These are phyloP conservation scores for Anagyrus pseudococci DNA, from an alignment of 2,888 invertebrate species.

Conservation along the genomic window DNA sequence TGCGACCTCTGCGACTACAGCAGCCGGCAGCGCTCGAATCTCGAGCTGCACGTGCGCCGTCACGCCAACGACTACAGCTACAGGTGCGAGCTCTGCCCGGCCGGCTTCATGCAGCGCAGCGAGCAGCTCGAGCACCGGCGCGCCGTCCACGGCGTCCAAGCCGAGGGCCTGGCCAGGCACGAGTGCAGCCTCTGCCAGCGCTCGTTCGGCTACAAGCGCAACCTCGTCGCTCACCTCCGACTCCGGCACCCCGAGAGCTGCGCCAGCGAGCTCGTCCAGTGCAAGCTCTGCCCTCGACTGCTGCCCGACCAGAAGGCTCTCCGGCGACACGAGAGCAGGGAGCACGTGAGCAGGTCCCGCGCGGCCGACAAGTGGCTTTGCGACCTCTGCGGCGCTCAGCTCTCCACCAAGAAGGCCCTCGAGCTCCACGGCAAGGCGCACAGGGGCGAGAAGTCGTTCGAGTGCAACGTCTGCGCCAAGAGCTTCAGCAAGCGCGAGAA, in stretches of 20 bases:
- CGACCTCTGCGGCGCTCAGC: conserved; percentile 50
- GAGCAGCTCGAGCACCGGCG: conserved; percentile 53
- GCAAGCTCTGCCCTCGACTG: conserved; percentile 46
- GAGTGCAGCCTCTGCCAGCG: conserved; percentile 51
- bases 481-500: conserved; percentile 58
- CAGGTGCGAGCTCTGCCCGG: conserved; percentile 49
- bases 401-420: conserved; percentile 47
- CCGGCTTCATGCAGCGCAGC: conserved; percentile 48
- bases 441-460: conserved; percentile 45
- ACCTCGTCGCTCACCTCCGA: conserved; percentile 50
- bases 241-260: conserved; percentile 44
- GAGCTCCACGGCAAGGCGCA: conserved; percentile 44
- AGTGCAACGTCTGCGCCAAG: conserved; percentile 59
- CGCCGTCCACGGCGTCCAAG: conserved; percentile 46
- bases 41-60: conserved; percentile 47
- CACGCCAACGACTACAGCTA: conserved; percentile 46
- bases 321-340: conserved; percentile 45
- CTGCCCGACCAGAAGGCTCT: conserved; percentile 46
- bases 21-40: conserved; percentile 49
- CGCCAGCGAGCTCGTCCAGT: conserved; percentile 27
- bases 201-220: conserved; percentile 52
- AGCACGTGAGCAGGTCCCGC: conserved; percentile 49
- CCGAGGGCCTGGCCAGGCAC: conserved; percentile 40
- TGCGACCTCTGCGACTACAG: conserved; percentile 51
- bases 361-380: conserved; percentile 53